Conservation (phyloP, 2,888 invertebrate genomes). For the Pachymerium ferrugineum region DNA sequence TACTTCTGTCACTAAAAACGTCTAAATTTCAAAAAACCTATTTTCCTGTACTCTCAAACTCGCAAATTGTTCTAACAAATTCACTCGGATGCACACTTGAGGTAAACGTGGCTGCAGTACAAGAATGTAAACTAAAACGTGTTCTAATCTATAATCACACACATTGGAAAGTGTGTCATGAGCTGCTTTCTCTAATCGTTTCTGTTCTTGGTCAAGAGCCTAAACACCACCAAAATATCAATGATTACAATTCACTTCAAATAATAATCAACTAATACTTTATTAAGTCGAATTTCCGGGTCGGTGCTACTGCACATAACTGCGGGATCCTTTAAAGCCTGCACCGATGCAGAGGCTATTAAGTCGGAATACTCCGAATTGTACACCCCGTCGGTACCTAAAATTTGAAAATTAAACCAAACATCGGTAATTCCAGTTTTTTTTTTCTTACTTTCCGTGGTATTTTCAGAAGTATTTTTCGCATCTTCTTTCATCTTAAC, state of each 20-base stretch:
- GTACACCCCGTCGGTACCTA: too few relatives aligned
- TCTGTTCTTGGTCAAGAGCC: not conserved
- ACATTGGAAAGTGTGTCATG: not conserved
- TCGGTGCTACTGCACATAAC: not conserved
- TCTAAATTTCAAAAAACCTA: not conserved
- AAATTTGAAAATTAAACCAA: too few relatives aligned
- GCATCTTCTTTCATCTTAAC: not conserved
- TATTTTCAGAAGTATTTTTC: too few relatives aligned
- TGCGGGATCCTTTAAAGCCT: too few relatives aligned
- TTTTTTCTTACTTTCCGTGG: too few relatives aligned
- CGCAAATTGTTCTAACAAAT: not conserved
- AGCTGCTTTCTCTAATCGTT: not conserved
- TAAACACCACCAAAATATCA: not conserved
- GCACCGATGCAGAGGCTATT: too few relatives aligned
- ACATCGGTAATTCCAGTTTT: too few relatives aligned
- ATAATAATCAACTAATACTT: not conserved
- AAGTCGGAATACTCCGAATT: too few relatives aligned
- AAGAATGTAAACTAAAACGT: slow-evolving; percentile 43
- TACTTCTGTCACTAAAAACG: not conserved
- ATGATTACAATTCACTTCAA: too few relatives aligned
- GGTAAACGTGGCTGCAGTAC: not conserved
- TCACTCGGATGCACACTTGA: not conserved
- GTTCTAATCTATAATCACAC: slow-evolving; percentile 43
- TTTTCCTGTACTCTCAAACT: not conserved
- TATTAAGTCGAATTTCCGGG: not conserved